Conservation (phyloP, 2,888 invertebrate genomes). For the Arctia plantaginis region DNA sequence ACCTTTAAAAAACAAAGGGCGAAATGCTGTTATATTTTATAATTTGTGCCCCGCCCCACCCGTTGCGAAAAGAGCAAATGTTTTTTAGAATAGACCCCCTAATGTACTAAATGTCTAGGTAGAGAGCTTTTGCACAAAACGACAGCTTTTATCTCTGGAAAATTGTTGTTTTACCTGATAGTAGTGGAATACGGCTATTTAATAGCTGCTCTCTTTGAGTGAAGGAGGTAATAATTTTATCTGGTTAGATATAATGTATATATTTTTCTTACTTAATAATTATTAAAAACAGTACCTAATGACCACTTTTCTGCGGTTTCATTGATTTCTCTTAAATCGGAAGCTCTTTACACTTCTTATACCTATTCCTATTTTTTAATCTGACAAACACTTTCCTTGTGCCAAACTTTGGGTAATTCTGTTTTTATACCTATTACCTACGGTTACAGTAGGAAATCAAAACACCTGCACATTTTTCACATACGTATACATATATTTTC, state of each 20-base stretch:
- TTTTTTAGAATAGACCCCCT: constrained; percentile 76
- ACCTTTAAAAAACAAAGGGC: constrained; percentile 83
- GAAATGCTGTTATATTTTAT: constrained; percentile 76
- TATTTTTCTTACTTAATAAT: constrained; percentile 19
- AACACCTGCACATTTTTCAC: not conserved
- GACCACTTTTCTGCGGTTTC: not conserved
- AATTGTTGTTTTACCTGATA: constrained; percentile 68
- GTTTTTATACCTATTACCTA: too few species aligned
- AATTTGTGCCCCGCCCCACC: constrained; percentile 70
- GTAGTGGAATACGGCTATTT: constrained; percentile 59
- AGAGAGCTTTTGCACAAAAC: constrained; percentile 71
- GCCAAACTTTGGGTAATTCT: not conserved
- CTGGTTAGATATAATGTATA: constrained; percentile 10
- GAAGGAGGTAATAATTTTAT: constrained; percentile 30
- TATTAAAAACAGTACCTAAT: constrained; percentile 19
- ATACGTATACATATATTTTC: not conserved
- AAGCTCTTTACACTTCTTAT: not conserved
- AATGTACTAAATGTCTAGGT: constrained; percentile 76
- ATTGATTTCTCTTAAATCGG: not conserved
- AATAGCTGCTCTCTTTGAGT: constrained; percentile 40
- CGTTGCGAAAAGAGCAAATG: constrained; percentile 63
- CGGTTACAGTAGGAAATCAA: not conserved
- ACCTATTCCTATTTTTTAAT: not conserved
- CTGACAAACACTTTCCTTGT: not conserved
- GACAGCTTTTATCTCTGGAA: constrained; percentile 69